Evolutionary conservation across 2,888 invertebrate species (phyloP), one percentile per base, ranked within the genome.

Genomic region (Gasteruption jaculator): DNA sequence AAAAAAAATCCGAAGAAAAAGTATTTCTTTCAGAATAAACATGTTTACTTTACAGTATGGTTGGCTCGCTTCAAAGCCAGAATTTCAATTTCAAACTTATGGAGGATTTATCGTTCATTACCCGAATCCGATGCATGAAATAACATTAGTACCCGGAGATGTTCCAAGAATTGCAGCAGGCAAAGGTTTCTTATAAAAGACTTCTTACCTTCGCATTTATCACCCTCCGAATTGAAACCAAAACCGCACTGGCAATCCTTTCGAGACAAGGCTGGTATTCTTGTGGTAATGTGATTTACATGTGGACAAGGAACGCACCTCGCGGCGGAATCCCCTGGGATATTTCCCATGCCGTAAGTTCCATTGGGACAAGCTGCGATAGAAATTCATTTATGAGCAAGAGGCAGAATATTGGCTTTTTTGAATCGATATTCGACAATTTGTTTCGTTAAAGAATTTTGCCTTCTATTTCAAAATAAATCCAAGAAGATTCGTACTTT

Each of bases 331-430:
- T 80, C 79, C n/a, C 80, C 79, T 1, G 74, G 72, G n/a, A 60
- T 65, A 11, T 61, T 62, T 15, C 60, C 62, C 8, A 68, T 59
- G 37, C 74, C 73, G 56, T 79, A 85, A 1, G 81, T 82, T 15
- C 82, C 81, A 34, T 76, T 72, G 1, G 80, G 81, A 60, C 85
- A 85, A 3, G 78, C 83, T 83, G 58, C 33, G 64, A 60, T 42
- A 43, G 33, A 38, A 26, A 32, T 30, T 14, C n/a, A n/a, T n/a
- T n/a, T n/a, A n/a, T n/a, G n/a, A n/a, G n/a, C n/a, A n/a, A n/a
- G n/a, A n/a, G n/a, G n/a, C n/a, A n/a, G n/a, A n/a, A n/a, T n/a
- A n/a, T n/a, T n/a, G n/a, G n/a, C n/a, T n/a, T n/a, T n/a, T n/a
- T n/a, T n/a, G n/a, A n/a, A n/a, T n/a, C n/a, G n/a, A n/a, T n/a